phyloP scores from a whole-genome alignment of 2,113 vertebrate species.

The Caloenas nicobarica region DNA sequence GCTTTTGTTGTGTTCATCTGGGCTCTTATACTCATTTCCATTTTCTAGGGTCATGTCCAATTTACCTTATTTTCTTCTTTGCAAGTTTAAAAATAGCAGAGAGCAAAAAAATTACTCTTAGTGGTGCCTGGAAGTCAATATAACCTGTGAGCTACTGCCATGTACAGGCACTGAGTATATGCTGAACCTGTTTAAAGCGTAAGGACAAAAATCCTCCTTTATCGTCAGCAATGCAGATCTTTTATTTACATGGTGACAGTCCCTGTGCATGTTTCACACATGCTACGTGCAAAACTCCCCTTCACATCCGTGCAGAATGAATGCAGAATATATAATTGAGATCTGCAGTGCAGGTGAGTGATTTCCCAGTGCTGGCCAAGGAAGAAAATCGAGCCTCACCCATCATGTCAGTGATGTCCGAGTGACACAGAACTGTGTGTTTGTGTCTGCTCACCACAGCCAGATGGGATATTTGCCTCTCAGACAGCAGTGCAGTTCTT shows the following conservation, averaged over 20 bases:
- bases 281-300: conserved; percentile 1
- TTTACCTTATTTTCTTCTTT: conserved; percentile 59
- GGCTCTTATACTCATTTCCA: conserved; percentile 42
- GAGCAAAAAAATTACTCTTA: conserved; percentile 6
- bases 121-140: not conserved
- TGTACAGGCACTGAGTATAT: not conserved
- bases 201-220: not conserved
- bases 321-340: conserved; percentile 46
- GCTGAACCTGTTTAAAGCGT: not conserved
- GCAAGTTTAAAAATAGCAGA: conserved; percentile 46
- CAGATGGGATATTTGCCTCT: not conserved
- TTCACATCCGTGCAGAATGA: not conserved
- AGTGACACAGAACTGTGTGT: not conserved
- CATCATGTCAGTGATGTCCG: not conserved
- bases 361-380: conserved; percentile 27
- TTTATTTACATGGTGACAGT: conserved; percentile 24
- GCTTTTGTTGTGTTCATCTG: conserved; percentile 44
- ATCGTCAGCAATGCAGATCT: conserved; percentile 17
- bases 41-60: conserved; percentile 34
- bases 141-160: not conserved
- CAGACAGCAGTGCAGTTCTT: not conserved
- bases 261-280: conserved; percentile 11
- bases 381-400: not conserved
- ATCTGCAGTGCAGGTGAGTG: conserved; percentile 57
- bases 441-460: not conserved